phyloP scores from a whole-genome alignment of 1,140 invertebrate genomes.

The Habropoda laboriosa region DNA sequence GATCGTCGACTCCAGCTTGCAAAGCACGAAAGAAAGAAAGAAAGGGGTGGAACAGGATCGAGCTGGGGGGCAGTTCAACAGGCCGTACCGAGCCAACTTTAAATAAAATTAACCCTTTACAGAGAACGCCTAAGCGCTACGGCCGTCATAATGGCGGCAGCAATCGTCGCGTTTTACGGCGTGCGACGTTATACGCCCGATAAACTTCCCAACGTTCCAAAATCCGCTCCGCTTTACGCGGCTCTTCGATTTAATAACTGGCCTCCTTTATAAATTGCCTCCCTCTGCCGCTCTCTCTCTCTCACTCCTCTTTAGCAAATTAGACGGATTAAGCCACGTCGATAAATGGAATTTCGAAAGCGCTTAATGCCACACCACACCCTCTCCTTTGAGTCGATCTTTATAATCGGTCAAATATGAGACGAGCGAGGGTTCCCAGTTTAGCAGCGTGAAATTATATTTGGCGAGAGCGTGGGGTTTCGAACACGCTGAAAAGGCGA shows the following conservation, averaged over 20 bases:
- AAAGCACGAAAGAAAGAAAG: too few species aligned
- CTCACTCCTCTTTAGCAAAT: too few species aligned
- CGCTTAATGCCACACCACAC: background rate
- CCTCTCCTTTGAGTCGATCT: background rate
- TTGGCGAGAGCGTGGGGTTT: background rate
- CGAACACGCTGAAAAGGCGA: background rate
- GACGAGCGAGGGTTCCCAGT: background rate
- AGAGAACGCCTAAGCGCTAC: background rate
- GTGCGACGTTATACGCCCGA: constrained; percentile 9
- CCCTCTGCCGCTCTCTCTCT: too few species aligned
- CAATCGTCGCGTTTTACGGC: constrained; percentile 9
- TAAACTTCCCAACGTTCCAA: constrained; percentile 4
- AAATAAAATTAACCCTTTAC: constrained; percentile 36
- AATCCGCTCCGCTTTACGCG: constrained; percentile 13
- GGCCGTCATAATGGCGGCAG: background rate
- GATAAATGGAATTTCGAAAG: constrained; percentile 19
- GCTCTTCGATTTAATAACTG: constrained; percentile 21
- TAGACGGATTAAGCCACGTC: constrained; percentile 4
- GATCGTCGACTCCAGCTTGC: background rate
- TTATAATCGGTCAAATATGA: background rate
- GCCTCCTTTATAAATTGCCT: background rate
- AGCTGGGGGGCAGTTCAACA: background rate
- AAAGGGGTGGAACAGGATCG: background rate
- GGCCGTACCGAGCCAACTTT: background rate
- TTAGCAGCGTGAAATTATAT: background rate